These are phyloP conservation scores for Vulpes ferrilata DNA, from an alignment of 2,113 vertebrate genomes.

Conservation along the genomic window DNA sequence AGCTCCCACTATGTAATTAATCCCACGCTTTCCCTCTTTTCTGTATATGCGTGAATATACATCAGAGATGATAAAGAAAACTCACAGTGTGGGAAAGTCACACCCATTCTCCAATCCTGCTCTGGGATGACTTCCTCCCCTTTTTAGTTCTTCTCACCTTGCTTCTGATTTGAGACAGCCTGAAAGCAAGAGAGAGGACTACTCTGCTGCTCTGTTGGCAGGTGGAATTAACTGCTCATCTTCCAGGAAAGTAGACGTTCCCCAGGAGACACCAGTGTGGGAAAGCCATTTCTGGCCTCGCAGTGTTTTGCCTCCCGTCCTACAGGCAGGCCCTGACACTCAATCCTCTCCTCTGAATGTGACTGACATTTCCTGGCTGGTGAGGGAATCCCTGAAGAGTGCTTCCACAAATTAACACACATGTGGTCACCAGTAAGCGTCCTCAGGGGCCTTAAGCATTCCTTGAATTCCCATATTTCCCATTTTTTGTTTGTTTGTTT, in stretches of 20 bases:
- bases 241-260: not conserved
- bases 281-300: not conserved
- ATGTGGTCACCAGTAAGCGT: not conserved
- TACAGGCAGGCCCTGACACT: not conserved
- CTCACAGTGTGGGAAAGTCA: not conserved
- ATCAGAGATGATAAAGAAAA: not conserved
- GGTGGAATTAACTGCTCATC: not conserved
- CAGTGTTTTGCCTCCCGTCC: not conserved
- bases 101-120: not conserved
- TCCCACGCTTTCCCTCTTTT: not conserved
- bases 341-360: not conserved
- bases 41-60: not conserved
- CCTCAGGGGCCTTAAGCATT: not conserved
- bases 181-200: not conserved
- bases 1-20: not conserved
- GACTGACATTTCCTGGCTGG: not conserved
- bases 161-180: not conserved
- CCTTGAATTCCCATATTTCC: not conserved
- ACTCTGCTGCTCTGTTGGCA: not conserved
- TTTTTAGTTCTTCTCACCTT: not conserved
- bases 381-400: not conserved
- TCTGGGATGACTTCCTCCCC: not conserved
- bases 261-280: not conserved
- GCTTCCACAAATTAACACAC: not conserved
- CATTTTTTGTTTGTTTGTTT: not conserved